Base-by-base conservation (phyloP, 2,797 vertebrate species). In the Sebastes alutus region DNA sequence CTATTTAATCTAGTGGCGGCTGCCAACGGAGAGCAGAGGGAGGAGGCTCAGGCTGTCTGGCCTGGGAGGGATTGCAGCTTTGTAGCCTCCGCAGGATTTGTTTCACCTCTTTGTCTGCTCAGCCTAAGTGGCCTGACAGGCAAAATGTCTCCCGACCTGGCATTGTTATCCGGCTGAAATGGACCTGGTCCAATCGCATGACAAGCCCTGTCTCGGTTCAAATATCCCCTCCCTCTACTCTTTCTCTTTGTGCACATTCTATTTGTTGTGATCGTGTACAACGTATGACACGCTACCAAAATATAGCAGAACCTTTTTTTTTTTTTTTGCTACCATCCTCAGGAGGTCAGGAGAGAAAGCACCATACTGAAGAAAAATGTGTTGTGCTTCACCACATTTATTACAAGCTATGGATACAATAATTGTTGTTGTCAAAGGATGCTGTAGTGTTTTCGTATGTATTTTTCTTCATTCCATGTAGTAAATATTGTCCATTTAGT, bases 1-100 rank as follows among this genome's bases (percentile, higher is more conserved):
- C 94, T 96, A 94, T 96, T 95, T 94, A 95, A 96, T 95, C 89
- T 89, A 72, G 91, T 95, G 94, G 88, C 88, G 90, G 91, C 92
- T 94, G 93, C 87, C 95, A 96, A 93, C 92, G 80, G 94, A 94
- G 94, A 77, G 81, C 72, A 46, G 85, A 82, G 85, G 86, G 86
- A 80, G 87, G 86, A 75, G 87, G 77, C 88, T 72, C 29, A 61
- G 73, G 46, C 94, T 90, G 93, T 92, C 93, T 96, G 91, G 93
- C 59, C 72, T 68, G 85, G 95, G 94, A 96, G 93, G 91, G 91
- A 94, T 92, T 92, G 93, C 94, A 94, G 93, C 95, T 95, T 96
- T 96, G 95, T 88, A 90, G 91, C 88, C 95, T 92, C 93, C 91
- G 94, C 94, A 94, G 93, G 92, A 91, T 93, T 95, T 95, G 92